These are phyloP conservation scores for Danio tinwini DNA, from an alignment of 2,797 vertebrate species.

Conservation along the genomic window DNA sequence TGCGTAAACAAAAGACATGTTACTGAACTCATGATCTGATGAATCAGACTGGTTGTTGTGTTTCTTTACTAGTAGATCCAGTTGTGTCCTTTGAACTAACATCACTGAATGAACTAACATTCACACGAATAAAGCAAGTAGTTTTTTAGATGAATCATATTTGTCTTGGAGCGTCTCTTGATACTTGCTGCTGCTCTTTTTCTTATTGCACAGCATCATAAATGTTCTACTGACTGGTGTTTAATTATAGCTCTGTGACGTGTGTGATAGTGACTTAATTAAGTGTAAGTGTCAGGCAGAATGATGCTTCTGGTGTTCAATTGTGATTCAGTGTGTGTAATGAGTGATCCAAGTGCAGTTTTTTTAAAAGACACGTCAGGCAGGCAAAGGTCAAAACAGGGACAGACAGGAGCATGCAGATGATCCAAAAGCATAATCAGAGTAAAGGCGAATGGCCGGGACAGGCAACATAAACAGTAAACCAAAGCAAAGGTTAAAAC, in stretches of 20 bases:
- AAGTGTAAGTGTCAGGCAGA: constrained; percentile 8
- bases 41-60: not conserved
- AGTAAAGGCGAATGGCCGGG: too few relatives aligned
- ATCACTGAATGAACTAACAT: too few relatives aligned
- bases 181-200: not conserved
- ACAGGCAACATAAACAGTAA: too few relatives aligned
- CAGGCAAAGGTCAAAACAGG: too few relatives aligned
- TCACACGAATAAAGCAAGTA: not conserved
- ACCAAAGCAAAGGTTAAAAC: too few relatives aligned
- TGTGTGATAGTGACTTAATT: constrained; percentile 36
- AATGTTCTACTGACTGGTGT: not conserved
- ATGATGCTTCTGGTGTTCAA: not conserved
- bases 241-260: not conserved
- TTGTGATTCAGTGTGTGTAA: too few relatives aligned
- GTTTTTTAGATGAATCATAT: not conserved
- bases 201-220: not conserved
- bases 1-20: not conserved
- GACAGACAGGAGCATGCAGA: too few relatives aligned
- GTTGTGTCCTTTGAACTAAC: too few relatives aligned
- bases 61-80: not conserved
- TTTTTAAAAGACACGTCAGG: too few relatives aligned
- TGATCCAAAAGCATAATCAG: too few relatives aligned
- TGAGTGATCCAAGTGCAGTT: too few relatives aligned
- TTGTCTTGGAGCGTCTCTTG: not conserved
- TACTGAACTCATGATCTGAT: not conserved